Evolutionary conservation across 2,888 invertebrate genomes (phyloP).

Genomic region (Diadegma fenestrale): DNA sequence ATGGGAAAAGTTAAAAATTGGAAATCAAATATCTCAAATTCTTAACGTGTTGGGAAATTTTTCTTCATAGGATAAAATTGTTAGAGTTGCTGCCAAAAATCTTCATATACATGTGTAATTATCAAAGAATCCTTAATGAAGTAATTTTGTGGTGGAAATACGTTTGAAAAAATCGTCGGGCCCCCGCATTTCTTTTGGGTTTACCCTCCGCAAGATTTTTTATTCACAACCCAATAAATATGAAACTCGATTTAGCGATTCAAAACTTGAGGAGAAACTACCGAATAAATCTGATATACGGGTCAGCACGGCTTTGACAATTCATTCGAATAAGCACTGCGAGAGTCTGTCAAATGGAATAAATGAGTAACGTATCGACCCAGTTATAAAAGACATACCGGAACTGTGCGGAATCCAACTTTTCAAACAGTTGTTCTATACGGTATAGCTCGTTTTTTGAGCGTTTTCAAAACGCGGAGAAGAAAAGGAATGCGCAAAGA

Average conservation of each 20-base stretch:
- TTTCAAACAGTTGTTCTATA: neutral
- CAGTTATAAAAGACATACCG: conserved; percentile 35
- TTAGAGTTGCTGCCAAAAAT: no score
- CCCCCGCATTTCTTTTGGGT: no score
- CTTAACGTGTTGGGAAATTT: no score
- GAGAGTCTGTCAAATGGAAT: conserved; percentile 34
- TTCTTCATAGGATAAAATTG: no score
- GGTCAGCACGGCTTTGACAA: conserved; percentile 27
- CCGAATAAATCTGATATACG: conserved; percentile 5
- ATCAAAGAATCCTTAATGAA: no score
- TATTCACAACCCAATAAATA: neutral
- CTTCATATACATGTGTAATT: no score
- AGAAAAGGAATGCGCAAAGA: neutral
- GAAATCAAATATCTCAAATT: no score
- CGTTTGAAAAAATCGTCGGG: no score
- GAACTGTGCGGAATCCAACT: conserved; percentile 26
- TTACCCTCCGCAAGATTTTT: neutral
- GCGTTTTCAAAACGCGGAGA: neutral
- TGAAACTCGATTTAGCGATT: neutral
- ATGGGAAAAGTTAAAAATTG: no score
- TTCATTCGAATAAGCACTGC: conserved; percentile 33
- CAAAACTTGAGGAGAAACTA: conserved; percentile 4
- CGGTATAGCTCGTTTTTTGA: conserved; percentile 1
- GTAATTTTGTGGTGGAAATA: no score
- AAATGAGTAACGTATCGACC: conserved; percentile 35